Evolutionary conservation across 2,113 vertebrate species (phyloP).

Genomic region (Labeo catla): DNA sequence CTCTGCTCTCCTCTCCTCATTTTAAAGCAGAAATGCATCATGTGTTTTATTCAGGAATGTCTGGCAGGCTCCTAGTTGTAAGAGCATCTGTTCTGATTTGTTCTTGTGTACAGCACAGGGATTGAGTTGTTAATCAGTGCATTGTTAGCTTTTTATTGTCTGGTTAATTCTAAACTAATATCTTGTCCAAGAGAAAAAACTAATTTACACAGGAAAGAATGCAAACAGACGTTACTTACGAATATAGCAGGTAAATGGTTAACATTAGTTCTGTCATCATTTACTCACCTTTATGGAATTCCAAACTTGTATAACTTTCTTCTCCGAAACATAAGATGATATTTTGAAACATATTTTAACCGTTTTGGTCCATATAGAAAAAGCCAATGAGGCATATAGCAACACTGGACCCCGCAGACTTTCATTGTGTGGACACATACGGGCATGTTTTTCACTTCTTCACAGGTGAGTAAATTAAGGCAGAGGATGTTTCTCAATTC

Average conservation of each 20-base stretch:
- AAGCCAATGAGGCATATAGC: background rate
- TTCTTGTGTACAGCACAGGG: background rate
- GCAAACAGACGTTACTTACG: background rate
- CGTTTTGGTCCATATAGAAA: background rate
- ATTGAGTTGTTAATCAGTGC: conserved; percentile 4
- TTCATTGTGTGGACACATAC: background rate
- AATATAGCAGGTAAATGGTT: conserved; percentile 1
- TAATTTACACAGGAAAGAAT: conserved; percentile 1
- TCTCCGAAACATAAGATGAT: background rate
- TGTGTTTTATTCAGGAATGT: conserved; percentile 34
- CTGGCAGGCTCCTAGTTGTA: conserved; percentile 16
- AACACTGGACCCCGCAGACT: no score
- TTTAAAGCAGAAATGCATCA: conserved; percentile 17
- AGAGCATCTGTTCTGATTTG: conserved; percentile 20
- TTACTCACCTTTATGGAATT: background rate
- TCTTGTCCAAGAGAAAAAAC: background rate
- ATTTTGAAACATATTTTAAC: background rate
- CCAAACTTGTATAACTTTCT: background rate
- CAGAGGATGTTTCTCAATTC: no score
- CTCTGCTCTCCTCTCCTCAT: background rate
- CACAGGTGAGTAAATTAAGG: no score
- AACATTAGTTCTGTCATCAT: background rate
- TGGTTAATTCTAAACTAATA: background rate
- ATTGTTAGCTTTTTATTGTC: conserved; percentile 23
- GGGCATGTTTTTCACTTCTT: background rate